Conservation (phyloP, 2,113 vertebrate genomes). For the Sinocyclocheilus grahami region DNA sequence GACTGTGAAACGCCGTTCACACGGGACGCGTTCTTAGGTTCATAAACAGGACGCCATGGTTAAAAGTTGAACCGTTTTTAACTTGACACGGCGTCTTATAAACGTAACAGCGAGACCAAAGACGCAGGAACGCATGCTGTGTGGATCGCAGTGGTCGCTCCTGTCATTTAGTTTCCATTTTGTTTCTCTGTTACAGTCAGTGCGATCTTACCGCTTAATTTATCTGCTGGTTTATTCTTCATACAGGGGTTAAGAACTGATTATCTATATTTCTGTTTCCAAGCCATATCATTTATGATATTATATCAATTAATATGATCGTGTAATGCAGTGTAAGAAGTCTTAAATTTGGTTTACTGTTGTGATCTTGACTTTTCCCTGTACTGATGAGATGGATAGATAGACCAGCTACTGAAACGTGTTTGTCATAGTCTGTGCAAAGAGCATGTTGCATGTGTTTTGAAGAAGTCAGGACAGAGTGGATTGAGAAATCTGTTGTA, state of each 20-base stretch:
- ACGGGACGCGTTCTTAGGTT: background rate
- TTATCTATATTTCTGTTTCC: background rate
- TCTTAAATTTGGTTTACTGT: background rate
- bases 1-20: background rate
- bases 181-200: constrained; percentile 41
- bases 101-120: background rate
- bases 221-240: background rate
- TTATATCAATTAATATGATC: background rate
- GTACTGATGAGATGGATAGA: background rate
- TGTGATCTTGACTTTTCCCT: background rate
- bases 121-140: background rate
- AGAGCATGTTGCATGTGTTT: background rate
- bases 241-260: too few species aligned
- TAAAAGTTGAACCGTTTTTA: constrained; percentile 27
- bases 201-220: constrained; percentile 1
- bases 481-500: too few species aligned
- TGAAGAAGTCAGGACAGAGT: background rate
- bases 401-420: background rate
- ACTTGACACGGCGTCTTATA: background rate
- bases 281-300: background rate
- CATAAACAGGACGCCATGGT: constrained; percentile 4
- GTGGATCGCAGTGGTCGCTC: constrained; percentile 22
- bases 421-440: background rate
- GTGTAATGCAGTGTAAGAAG: background rate
- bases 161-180: constrained; percentile 45